Evolutionary conservation across 2,797 vertebrate genomes (phyloP), one percentile per base, ranked within the genome.

Genomic region (Centroberyx gerrardi): DNA sequence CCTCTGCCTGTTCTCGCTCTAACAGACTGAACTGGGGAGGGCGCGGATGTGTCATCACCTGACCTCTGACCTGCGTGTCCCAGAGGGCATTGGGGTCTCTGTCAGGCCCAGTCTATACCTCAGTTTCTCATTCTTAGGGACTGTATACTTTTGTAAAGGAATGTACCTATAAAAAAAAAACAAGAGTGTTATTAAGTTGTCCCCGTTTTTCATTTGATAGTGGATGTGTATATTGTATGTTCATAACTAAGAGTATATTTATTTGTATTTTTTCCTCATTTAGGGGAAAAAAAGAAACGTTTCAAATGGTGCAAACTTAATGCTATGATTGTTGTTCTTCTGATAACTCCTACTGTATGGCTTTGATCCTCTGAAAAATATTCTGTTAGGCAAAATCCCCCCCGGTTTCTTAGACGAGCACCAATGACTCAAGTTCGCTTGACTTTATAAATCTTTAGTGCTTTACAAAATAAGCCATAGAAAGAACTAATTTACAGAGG

Each of bases 111-210:
- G 88, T 91, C 83, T 80, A 91, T 94, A 94, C 93, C 94, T 94
- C 93, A 93, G 90, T 90, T 90, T 94, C 89, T 93, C 84, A 90
- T 92, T 93, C 88, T 90, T 93, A 92, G 85, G 90, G 91, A 93
- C 94, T 93, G 92, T 94, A 90, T 85, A 94, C 93, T 93, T 94
- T 94, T 95, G 93, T 94, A 95, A 93, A 95, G 91, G 94, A 94
- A 94, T 95, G 92, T 94, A 94, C 84, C 84, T 90, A 87, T 86
- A 85, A 83, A 85, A 79, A 85, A 80, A 88, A 81, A 76, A 82
- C 22, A 85, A 71, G 36, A 88, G 84, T 90, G 88, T 92, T 88
- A 83, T 80, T 89, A 82, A 88, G 84, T 92, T 92, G 85, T 91
- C 80, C 79, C 86, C 27, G 33, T 89, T 91, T 88, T 89, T 90